Conservation (phyloP, 2,888 invertebrate genomes). For the Lasius platythorax region DNA sequence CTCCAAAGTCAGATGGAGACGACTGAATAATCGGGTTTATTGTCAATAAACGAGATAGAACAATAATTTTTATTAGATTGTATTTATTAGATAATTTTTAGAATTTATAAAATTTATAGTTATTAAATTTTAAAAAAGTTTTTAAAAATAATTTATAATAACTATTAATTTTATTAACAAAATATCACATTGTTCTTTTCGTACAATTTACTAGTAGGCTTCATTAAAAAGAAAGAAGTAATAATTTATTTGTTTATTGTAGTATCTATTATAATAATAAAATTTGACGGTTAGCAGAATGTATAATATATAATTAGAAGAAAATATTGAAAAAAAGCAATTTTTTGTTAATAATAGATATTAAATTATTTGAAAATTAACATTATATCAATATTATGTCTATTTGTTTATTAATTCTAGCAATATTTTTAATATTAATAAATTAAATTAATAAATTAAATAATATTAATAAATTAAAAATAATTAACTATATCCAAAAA, state of each 20-base stretch:
- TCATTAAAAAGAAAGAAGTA: not conserved
- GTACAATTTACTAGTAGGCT: not conserved
- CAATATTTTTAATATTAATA: not conserved
- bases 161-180: constrained; percentile 5
- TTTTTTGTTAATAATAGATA: not conserved
- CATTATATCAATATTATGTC: not conserved
- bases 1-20: not conserved
- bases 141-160: not conserved
- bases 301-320: not conserved
- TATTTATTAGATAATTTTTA: not conserved
- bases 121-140: not conserved
- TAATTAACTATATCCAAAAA: not conserved
- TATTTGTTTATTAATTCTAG: not conserved
- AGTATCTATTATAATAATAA: not conserved
- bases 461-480: not conserved
- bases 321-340: not conserved
- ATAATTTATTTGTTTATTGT: not conserved
- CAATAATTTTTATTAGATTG: not conserved
- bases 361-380: not conserved
- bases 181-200: not conserved
- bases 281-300: not conserved
- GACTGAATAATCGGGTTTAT: not conserved
- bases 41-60: not conserved
- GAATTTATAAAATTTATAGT: not conserved
- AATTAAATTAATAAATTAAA: not conserved